Conservation (phyloP, 2,797 vertebrate genomes). For the Myripristis murdjan region DNA sequence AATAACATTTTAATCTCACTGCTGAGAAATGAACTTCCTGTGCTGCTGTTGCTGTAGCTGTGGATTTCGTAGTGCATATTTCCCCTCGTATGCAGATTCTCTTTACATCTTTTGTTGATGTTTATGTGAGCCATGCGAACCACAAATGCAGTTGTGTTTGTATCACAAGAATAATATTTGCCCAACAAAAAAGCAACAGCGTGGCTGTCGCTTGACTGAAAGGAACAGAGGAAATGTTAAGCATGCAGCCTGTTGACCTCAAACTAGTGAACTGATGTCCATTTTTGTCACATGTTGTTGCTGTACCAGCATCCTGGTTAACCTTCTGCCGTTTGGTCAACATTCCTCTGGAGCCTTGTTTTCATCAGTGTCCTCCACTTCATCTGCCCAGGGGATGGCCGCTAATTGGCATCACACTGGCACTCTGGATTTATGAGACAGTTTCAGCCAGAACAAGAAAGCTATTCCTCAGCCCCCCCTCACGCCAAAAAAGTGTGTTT, state of each 20-base stretch:
- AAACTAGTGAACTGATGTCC: conserved; percentile 8
- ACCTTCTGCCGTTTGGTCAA: conserved; percentile 55
- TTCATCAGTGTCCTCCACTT: conserved; percentile 62
- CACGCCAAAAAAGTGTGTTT: conserved; percentile 39
- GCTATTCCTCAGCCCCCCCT: conserved; percentile 36
- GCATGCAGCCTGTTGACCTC: conserved; percentile 31
- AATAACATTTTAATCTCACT: conserved; percentile 63
- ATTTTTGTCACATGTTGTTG: conserved; percentile 25
- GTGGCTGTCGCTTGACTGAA: conserved; percentile 4
- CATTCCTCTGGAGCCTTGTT: conserved; percentile 69
- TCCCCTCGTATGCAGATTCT: not conserved
- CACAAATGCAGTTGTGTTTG: not conserved
- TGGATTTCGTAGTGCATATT: conserved; percentile 1
- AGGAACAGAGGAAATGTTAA: conserved; percentile 2
- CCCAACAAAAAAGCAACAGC: not conserved
- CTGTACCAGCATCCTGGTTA: conserved; percentile 43
- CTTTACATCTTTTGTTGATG: not conserved
- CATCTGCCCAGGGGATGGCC: conserved; percentile 55
- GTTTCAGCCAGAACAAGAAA: conserved; percentile 53
- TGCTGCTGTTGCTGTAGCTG: conserved; percentile 15
- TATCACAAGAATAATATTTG: not conserved
- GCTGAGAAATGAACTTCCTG: conserved; percentile 32
- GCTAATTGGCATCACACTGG: conserved; percentile 80
- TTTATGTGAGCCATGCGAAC: conserved; percentile 21
- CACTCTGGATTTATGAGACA: conserved; percentile 71